phyloP scores from a whole-genome alignment of 1,140 invertebrate species.

The Drosophila pseudoobscura region DNA sequence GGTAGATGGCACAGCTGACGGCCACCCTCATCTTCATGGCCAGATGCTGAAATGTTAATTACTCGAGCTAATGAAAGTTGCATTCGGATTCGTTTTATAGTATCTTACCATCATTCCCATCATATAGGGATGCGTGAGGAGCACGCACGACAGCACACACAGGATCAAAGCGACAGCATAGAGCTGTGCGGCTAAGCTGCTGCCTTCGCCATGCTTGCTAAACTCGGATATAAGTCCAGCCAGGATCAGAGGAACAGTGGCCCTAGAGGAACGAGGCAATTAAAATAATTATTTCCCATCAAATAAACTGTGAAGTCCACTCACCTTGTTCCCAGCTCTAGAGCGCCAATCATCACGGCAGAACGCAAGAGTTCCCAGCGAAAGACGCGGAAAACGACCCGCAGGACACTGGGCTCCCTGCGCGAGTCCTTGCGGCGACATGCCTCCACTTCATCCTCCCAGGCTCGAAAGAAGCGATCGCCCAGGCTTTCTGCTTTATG shows the following conservation, averaged over 20 bases:
- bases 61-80: neutral
- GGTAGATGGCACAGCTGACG: constrained; percentile 87
- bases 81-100: neutral
- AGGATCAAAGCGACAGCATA: constrained; percentile 86
- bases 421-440: constrained; percentile 19
- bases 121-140: constrained; percentile 86
- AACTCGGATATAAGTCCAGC: constrained; percentile 84
- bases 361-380: constrained; percentile 57
- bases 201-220: constrained; percentile 82
- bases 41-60: constrained; percentile 33
- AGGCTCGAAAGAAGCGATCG: constrained; percentile 50
- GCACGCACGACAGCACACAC: constrained; percentile 84
- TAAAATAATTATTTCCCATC: constrained; percentile 4
- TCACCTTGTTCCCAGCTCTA: constrained; percentile 66
- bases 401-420: constrained; percentile 48
- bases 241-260: constrained; percentile 82
- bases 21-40: constrained; percentile 83
- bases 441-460: constrained; percentile 51
- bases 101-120: constrained; percentile 84
- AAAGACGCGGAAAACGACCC: constrained; percentile 62
- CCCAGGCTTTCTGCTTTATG: constrained; percentile 83
- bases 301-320: neutral
- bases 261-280: constrained; percentile 83
- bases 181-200: constrained; percentile 83
- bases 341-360: constrained; percentile 37